phyloP scores from a whole-genome alignment of 2,888 invertebrate genomes.

The Steinernema carpocapsae region DNA sequence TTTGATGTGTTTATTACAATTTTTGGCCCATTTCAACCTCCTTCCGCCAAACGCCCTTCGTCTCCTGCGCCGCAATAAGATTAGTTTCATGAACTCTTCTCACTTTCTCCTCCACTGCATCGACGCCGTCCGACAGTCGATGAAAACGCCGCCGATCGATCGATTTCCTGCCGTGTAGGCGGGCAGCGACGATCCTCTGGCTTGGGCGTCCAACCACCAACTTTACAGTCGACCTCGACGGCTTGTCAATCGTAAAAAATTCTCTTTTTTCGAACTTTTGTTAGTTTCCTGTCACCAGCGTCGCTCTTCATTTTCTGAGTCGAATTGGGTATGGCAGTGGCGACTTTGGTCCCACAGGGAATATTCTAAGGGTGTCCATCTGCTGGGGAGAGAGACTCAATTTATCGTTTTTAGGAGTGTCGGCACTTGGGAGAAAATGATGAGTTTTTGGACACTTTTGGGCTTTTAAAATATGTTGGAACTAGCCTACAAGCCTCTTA shows the following conservation, averaged over 20 bases:
- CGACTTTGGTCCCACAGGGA: not conserved
- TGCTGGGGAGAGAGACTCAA: not conserved
- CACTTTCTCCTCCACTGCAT: not conserved
- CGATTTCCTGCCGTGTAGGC: not conserved
- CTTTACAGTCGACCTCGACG: constrained; percentile 24
- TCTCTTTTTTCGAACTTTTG: not conserved
- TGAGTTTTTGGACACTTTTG: no score
- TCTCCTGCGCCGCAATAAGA: constrained; percentile 18
- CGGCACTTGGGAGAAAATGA: no score
- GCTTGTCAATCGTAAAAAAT: not conserved
- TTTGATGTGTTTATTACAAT: no score
- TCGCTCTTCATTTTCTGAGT: not conserved
- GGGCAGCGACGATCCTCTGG: not conserved
- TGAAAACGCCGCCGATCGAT: not conserved
- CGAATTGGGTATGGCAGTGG: not conserved
- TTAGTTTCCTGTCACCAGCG: not conserved
- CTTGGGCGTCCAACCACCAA: not conserved
- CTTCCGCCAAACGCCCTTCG: no score
- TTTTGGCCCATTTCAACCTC: no score
- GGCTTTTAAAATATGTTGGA: no score
- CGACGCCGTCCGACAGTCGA: not conserved
- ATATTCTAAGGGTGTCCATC: not conserved
- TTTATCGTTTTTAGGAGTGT: not conserved
- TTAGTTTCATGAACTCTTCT: not conserved
- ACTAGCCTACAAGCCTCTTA: no score